These are phyloP conservation scores for Pseudorhombus dupliciocellatus DNA, from an alignment of 2,113 vertebrate species.

Conservation along the genomic window DNA sequence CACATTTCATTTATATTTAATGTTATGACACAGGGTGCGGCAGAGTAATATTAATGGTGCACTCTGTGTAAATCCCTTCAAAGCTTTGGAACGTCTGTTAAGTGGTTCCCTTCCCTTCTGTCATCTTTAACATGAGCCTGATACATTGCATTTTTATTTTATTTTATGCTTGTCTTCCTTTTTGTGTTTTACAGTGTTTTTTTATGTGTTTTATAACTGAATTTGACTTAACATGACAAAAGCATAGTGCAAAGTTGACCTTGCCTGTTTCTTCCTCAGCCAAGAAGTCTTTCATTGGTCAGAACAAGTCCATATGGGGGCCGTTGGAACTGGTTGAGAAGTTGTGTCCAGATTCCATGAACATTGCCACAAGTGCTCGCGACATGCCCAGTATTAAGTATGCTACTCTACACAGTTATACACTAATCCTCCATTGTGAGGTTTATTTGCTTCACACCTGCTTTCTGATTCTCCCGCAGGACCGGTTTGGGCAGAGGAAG, in stretches of 20 bases:
- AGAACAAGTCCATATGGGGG: slow-evolving; percentile 97
- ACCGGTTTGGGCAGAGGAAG: slow-evolving; percentile 91
- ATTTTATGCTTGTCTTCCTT: not conserved
- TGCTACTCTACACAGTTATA: slow-evolving; percentile 50
- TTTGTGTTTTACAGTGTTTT: not conserved
- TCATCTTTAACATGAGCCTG: not conserved
- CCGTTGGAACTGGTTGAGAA: slow-evolving; percentile 96
- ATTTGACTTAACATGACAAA: not conserved
- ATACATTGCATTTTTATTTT: not conserved
- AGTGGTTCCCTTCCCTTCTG: not conserved
- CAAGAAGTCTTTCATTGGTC: slow-evolving; percentile 96
- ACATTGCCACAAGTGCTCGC: slow-evolving; percentile 93
- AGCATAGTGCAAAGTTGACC: no score
- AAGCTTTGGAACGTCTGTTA: not conserved
- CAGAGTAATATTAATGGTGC: not conserved
- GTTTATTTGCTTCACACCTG: not conserved
- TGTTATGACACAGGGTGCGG: not conserved
- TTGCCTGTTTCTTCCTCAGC: slow-evolving; percentile 69
- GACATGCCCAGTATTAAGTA: slow-evolving; percentile 96
- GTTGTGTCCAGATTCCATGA: slow-evolving; percentile 93
- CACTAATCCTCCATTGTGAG: not conserved
- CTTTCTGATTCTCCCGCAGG: slow-evolving; percentile 74
- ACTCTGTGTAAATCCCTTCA: not conserved
- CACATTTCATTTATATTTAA: not conserved
- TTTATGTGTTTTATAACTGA: not conserved